Conservation (phyloP, 1,140 invertebrate species). For the Araneus ventricosus region DNA sequence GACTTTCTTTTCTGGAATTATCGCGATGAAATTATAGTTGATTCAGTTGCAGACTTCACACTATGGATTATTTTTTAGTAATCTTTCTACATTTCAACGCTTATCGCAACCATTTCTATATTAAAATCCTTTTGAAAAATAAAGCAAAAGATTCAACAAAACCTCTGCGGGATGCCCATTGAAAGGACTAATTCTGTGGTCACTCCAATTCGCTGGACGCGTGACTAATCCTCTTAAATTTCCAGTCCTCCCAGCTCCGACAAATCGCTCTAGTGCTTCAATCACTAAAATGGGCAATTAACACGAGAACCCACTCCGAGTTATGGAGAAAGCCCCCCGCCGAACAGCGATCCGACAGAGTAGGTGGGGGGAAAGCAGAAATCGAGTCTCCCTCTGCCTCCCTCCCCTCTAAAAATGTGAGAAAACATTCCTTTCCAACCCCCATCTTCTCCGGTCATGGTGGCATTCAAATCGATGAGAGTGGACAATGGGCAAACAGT, state of each 20-base stretch:
- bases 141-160: neutral
- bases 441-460: neutral
- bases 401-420: constrained; percentile 8
- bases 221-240: constrained; percentile 23
- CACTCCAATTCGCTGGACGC: constrained; percentile 1
- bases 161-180: neutral
- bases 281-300: constrained; percentile 59
- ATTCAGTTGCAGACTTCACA: too few species aligned
- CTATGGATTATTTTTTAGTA: too few species aligned
- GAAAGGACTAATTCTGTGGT: neutral
- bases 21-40: too few species aligned
- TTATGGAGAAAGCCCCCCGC: neutral
- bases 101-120: too few species aligned
- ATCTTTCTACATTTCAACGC: too few species aligned
- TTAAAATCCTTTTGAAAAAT: neutral
- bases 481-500: constrained; percentile 14
- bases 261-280: constrained; percentile 50
- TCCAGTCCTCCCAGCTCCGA: neutral
- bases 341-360: neutral
- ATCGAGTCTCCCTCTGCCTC: neutral
- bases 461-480: constrained; percentile 30
- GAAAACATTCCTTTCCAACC: constrained; percentile 13
- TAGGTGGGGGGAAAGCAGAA: neutral
- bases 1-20: too few species aligned
- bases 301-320: constrained; percentile 12